Evolutionary conservation across 2,888 invertebrate genomes (phyloP).

Genomic region (Villa cingulata): DNA sequence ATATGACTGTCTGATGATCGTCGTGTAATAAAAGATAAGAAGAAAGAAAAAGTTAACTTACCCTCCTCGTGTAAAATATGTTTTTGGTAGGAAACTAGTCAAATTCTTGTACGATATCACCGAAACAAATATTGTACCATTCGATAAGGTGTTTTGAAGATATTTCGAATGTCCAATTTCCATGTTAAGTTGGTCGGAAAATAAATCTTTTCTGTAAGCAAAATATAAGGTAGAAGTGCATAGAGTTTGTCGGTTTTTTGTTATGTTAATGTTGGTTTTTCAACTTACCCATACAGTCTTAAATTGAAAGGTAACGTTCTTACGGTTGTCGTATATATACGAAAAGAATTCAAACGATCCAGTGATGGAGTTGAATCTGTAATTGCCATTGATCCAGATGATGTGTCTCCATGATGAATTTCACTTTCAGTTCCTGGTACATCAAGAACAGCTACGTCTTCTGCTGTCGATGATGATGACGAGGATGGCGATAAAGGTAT

Average conservation of each 20-base stretch:
- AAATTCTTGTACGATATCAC: slow-evolving; percentile 36
- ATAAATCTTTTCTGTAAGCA: slow-evolving; percentile 34
- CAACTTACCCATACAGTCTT: slow-evolving; percentile 35
- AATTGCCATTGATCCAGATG: slow-evolving; percentile 11
- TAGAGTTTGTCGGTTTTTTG: too few species aligned
- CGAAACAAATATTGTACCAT: slow-evolving; percentile 33
- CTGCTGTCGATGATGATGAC: slow-evolving; percentile 12
- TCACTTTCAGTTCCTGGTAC: slow-evolving; percentile 3
- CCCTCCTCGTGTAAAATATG: slow-evolving; percentile 35
- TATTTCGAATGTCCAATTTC: slow-evolving; percentile 30
- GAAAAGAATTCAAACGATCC: slow-evolving; percentile 33
- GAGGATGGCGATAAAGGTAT: slow-evolving; percentile 13
- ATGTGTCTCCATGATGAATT: slow-evolving; percentile 7
- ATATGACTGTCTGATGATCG: not conserved
- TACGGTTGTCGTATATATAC: slow-evolving; percentile 35
- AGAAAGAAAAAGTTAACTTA: slow-evolving; percentile 17
- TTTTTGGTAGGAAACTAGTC: slow-evolving; percentile 34
- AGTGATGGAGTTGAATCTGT: slow-evolving; percentile 24
- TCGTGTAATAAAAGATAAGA: not conserved
- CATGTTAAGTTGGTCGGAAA: slow-evolving; percentile 35
- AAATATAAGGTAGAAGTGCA: too few species aligned
- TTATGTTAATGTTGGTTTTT: too few species aligned
- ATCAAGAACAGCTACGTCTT: slow-evolving; percentile 4
- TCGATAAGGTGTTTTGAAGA: slow-evolving; percentile 30
- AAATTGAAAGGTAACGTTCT: slow-evolving; percentile 35